phyloP scores from a whole-genome alignment of 1,140 invertebrate species.

The Belonocnema kinseyi region DNA sequence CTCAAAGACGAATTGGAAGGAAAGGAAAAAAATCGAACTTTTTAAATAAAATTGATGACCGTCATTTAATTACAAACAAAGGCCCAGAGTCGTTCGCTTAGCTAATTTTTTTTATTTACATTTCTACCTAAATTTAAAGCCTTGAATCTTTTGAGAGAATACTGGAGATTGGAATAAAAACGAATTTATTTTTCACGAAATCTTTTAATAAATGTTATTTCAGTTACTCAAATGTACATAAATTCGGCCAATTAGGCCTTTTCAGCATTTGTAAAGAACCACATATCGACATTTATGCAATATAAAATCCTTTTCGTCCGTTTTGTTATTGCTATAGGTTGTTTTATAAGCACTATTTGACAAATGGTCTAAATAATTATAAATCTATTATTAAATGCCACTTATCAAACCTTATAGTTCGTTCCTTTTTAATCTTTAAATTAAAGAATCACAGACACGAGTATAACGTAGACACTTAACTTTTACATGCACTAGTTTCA shows the following conservation, averaged over 20 bases:
- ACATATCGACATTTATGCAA: conserved; percentile 56
- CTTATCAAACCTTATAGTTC: conserved; percentile 35
- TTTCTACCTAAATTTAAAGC: conserved; percentile 27
- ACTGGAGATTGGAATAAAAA: conserved; percentile 25
- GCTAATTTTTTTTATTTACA: background rate
- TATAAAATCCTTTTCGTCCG: conserved; percentile 48
- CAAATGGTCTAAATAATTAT: conserved; percentile 32
- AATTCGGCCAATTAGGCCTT: conserved; percentile 54
- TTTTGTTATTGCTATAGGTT: conserved; percentile 5
- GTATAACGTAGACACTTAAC: conserved; percentile 54
- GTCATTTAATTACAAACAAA: too few relatives aligned
- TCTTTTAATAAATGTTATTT: conserved; percentile 56
- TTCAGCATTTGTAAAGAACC: conserved; percentile 50
- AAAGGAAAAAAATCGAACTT: background rate
- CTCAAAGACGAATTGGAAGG: background rate
- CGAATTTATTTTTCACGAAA: conserved; percentile 36
- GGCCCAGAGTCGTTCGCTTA: too few relatives aligned
- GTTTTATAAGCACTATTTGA: conserved; percentile 36
- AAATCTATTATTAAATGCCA: conserved; percentile 27
- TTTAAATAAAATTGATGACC: background rate
- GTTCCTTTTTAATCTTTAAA: conserved; percentile 48
- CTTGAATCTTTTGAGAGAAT: background rate
- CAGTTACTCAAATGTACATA: conserved; percentile 52
- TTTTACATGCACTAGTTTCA: conserved; percentile 45
- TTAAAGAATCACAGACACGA: conserved; percentile 58